These are phyloP conservation scores for Thelaira solivaga DNA, from an alignment of 2,888 invertebrate species.

Conservation along the genomic window DNA sequence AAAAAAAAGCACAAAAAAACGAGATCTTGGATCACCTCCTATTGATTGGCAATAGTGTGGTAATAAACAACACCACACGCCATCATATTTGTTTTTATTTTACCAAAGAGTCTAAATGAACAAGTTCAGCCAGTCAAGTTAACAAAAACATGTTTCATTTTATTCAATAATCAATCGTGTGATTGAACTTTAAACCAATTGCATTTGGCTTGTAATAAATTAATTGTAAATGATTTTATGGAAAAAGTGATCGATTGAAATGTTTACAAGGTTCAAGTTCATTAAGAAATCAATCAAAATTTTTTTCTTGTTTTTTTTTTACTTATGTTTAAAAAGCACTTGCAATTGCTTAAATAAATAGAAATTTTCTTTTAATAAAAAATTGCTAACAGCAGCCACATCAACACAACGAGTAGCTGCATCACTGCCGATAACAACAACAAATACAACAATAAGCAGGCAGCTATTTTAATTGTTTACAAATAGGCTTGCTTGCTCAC, in stretches of 20 bases:
- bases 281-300: slow-evolving; percentile 56
- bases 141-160: background rate
- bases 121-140: too few species aligned
- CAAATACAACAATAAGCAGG: slow-evolving; percentile 20
- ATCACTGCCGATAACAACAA: slow-evolving; percentile 9
- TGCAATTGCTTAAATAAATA: slow-evolving; percentile 26
- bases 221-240: background rate
- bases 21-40: background rate
- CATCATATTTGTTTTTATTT: background rate
- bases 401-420: background rate
- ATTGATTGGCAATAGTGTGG: slow-evolving; percentile 27
- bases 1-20: background rate
- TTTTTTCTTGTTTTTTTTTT: slow-evolving; percentile 6
- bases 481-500: slow-evolving; percentile 48
- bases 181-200: background rate
- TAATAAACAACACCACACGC: slow-evolving; percentile 48
- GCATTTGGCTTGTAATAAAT: background rate
- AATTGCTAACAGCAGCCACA: slow-evolving; percentile 2
- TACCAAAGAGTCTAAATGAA: background rate
- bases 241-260: slow-evolving; percentile 38
- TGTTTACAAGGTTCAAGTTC: slow-evolving; percentile 53
- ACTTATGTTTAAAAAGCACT: background rate
- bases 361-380: slow-evolving; percentile 28
- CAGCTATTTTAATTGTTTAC: slow-evolving; percentile 61
- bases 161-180: slow-evolving; percentile 21